Evolutionary conservation across 2,888 invertebrate genomes (phyloP).

Genomic region (Scelioninae gen. 2): DNA sequence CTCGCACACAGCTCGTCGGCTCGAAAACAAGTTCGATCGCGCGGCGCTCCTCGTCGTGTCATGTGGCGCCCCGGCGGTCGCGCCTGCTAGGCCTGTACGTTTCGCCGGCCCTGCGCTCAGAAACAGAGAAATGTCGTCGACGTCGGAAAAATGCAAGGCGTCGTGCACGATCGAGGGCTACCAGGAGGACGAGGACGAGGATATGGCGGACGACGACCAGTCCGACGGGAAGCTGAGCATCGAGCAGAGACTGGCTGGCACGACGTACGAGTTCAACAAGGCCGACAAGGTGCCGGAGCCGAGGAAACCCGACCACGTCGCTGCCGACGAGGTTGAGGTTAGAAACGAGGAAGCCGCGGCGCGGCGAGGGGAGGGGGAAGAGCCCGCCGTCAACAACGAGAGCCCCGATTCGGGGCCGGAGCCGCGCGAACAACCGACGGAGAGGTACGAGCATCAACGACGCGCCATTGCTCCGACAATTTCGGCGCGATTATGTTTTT

Average conservation of each 20-base stretch:
- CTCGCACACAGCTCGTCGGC: too few species aligned
- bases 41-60: too few species aligned
- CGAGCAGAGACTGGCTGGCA: constrained; percentile 72
- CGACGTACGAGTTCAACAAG: constrained; percentile 74
- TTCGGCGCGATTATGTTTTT: too few species aligned
- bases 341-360: constrained; percentile 44
- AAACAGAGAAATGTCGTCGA: constrained; percentile 49
- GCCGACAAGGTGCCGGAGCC: constrained; percentile 59
- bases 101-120: constrained; percentile 43
- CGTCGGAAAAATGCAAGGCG: constrained; percentile 61
- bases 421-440: background rate
- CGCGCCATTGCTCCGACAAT: too few species aligned
- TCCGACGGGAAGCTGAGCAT: constrained; percentile 71
- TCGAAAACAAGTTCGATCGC: background rate
- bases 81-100: constrained; percentile 14
- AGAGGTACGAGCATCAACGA: too few species aligned
- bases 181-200: constrained; percentile 68
- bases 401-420: constrained; percentile 4
- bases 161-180: constrained; percentile 66
- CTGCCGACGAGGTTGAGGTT: constrained; percentile 50
- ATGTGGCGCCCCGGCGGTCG: constrained; percentile 39
- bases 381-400: constrained; percentile 24
- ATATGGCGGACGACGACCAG: constrained; percentile 63
- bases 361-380: constrained; percentile 21
- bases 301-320: constrained; percentile 27